These are phyloP conservation scores for Alsophila aescularia DNA, from an alignment of 2,888 invertebrate genomes.

Conservation along the genomic window DNA sequence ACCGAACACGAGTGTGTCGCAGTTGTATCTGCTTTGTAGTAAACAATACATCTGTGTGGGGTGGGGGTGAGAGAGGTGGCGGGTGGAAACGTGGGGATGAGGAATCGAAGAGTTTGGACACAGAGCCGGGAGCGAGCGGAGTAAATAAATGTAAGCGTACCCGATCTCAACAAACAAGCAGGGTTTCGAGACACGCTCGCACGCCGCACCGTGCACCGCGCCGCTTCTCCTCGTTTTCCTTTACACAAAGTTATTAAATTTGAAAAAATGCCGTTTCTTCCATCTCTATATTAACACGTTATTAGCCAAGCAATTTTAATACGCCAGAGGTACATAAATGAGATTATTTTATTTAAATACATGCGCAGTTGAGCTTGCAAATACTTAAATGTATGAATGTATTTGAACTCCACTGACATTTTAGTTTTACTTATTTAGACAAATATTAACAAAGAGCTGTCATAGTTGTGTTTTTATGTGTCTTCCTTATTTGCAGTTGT, in stretches of 20 bases:
- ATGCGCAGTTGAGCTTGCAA: not conserved
- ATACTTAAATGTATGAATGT: no score
- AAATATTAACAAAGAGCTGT: not conserved
- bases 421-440: not conserved
- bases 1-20: slow-evolving; percentile 40
- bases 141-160: slow-evolving; percentile 56
- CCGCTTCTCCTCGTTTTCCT: slow-evolving; percentile 10
- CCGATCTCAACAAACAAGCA: slow-evolving; percentile 51
- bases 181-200: slow-evolving; percentile 24
- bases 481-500: no score
- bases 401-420: slow-evolving; percentile 3
- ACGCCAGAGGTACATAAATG: slow-evolving; percentile 8
- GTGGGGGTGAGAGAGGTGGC: slow-evolving; percentile 23
- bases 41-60: slow-evolving; percentile 46
- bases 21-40: slow-evolving; percentile 41
- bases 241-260: slow-evolving; percentile 7
- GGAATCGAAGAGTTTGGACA: slow-evolving; percentile 47
- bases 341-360: not conserved
- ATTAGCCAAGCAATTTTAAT: slow-evolving; percentile 18
- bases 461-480: no score
- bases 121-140: slow-evolving; percentile 39
- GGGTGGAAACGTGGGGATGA: slow-evolving; percentile 24
- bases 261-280: slow-evolving; percentile 7
- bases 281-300: slow-evolving; percentile 13
- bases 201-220: slow-evolving; percentile 17